Percentiles rank a stretch among this genome's conserved stretches.
phyloP scores from a whole-genome alignment of 2,888 invertebrate genomes.

The Maniola hyperantus region DNA sequence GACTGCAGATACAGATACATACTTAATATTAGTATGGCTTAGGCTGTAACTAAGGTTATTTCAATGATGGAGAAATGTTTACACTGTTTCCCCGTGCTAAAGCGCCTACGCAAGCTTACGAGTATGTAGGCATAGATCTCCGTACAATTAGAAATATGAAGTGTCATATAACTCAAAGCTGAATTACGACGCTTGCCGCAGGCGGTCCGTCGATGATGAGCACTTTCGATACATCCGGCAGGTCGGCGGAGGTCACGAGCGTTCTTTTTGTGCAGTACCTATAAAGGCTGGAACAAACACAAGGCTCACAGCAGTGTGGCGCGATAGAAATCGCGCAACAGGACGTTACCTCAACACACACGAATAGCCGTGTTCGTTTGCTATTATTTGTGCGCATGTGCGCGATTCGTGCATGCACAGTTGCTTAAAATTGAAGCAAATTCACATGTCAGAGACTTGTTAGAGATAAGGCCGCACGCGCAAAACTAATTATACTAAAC shows the following conservation, averaged over 20 bases:
- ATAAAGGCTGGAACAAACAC: background rate
- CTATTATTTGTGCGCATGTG: too few species aligned
- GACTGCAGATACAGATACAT: too few species aligned
- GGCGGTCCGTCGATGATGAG: constrained; percentile 54
- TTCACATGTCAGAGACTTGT: too few species aligned
- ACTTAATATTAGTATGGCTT: too few species aligned
- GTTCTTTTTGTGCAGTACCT: constrained; percentile 67
- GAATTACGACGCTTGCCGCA: constrained; percentile 44
- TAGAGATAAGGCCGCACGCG: too few species aligned
- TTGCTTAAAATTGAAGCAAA: too few species aligned
- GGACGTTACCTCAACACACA: background rate
- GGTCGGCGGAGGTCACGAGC: constrained; percentile 72
- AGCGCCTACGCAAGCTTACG: constrained; percentile 29
- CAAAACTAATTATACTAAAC: too few species aligned
- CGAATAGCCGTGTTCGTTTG: too few species aligned
- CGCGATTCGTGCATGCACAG: too few species aligned
- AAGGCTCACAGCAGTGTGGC: background rate
- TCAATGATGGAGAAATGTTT: background rate
- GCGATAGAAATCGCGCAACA: background rate
- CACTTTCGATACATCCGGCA: constrained; percentile 80
- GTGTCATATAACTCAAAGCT: constrained; percentile 49
- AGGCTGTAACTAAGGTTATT: background rate
- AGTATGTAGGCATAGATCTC: constrained; percentile 36
- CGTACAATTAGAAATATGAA: constrained; percentile 48
- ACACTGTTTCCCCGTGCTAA: background rate